Evolutionary conservation across 2,797 vertebrate species (phyloP).

Genomic region (Orientallactaga sibirica): DNA sequence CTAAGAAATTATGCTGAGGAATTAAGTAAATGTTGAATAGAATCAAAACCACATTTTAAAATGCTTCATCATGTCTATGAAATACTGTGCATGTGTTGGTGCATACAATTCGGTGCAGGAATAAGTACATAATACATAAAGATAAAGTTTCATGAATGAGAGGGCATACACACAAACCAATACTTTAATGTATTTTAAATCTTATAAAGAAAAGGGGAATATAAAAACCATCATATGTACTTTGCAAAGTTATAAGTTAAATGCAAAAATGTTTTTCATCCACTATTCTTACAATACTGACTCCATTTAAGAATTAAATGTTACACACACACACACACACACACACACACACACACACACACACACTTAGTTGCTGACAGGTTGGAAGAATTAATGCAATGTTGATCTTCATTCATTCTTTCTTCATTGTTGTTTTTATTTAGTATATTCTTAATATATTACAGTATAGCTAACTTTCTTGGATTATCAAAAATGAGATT

Average conservation of each 20-base stretch:
- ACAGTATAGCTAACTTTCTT: neutral
- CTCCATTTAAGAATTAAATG: slow-evolving; percentile 36
- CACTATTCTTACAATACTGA: neutral
- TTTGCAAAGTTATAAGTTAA: neutral
- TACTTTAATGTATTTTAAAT: neutral
- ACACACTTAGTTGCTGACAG: neutral
- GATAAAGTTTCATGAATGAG: neutral
- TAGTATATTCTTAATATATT: neutral
- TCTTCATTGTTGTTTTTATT: neutral
- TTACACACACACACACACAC: neutral
- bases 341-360: no score
- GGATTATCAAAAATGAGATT: neutral
- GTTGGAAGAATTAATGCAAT: neutral
- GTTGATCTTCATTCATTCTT: neutral
- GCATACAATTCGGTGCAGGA: neutral
- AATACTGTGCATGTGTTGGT: neutral
- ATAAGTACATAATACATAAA: neutral
- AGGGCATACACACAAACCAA: neutral
- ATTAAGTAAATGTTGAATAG: neutral
- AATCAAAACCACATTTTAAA: slow-evolving; percentile 3
- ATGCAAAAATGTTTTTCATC: neutral
- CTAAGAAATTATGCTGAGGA: neutral
- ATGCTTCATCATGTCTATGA: neutral
- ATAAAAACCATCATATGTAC: neutral
- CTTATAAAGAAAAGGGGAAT: neutral